phyloP scores from a whole-genome alignment of 2,113 vertebrate genomes.

The Tragulus kanchil region DNA sequence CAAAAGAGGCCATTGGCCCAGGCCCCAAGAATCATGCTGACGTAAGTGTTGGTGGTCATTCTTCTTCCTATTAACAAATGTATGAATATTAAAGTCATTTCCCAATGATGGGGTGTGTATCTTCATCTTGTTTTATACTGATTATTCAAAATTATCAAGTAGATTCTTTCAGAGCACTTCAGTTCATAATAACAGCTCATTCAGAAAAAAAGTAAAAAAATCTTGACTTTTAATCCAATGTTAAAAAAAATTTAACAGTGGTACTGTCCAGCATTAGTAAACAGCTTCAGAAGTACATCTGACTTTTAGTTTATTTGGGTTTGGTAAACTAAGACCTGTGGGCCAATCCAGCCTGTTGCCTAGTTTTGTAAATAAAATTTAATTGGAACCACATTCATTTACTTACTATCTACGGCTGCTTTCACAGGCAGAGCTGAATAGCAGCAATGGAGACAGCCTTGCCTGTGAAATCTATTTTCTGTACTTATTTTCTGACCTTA shows the following conservation, averaged over 20 bases:
- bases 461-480: background rate
- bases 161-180: background rate
- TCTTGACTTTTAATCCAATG: no score
- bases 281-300: background rate
- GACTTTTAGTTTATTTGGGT: background rate
- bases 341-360: no score
- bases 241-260: no score
- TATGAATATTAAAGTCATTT: background rate
- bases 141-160: background rate
- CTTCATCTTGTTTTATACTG: background rate
- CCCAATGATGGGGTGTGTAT: background rate
- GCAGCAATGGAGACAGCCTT: background rate
- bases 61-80: slow-evolving; percentile 91
- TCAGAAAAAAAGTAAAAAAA: no score
- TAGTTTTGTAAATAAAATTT: background rate
- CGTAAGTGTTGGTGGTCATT: slow-evolving; percentile 91
- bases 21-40: slow-evolving; percentile 92
- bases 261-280: background rate
- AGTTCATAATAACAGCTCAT: no score
- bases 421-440: background rate
- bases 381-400: background rate
- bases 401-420: background rate
- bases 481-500: background rate
- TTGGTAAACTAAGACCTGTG: background rate
- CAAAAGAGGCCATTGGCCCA: slow-evolving; percentile 98